Evolutionary conservation across 2,888 invertebrate genomes (phyloP), one percentile per base, ranked within the genome.

Genomic region (Embidobia sp.): DNA sequence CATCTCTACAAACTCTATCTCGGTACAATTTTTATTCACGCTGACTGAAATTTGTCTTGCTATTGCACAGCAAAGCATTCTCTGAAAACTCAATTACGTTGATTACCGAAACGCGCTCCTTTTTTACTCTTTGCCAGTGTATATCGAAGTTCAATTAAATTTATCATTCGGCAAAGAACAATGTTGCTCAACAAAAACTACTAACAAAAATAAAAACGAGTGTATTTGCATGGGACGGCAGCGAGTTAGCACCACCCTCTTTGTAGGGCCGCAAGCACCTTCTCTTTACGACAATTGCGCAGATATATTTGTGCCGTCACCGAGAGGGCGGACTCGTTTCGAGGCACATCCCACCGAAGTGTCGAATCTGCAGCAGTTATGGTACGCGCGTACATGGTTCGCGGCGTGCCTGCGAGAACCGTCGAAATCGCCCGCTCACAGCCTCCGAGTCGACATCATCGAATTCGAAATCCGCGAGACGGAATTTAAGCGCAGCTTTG

Each of bases 251-350:
- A 77, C 85, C 87, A 86, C 87, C 87, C 84, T 81, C 76, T n/a
- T 69, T 72, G 74, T 55, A 69, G 80, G 80, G 80, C 82, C 78
- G 79, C 80, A 64, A 79, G 77, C 79, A 79, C 79, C 79, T 80
- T 77, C 79, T 77, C 72, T 63, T 33, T 35, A 49, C 55, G 76
- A 77, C 81, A 81, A 79, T 78, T 81, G 83, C 82, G 83, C 82
- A 81, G 82, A 83, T 80, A 82, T 81, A 83, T 80, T 79, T 81
- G 75, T 79, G 78, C 79, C 82, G 83, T 78, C 80, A 81, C 80
- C 53, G 67, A 73, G 81, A 82, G 85, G 87, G 87, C 87, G 87
- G 84, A 81, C 55, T 85, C 86, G 59, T 79, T 80, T 53, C 77
- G 69, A 79, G 80, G 82, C 77, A 83, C 84, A 82, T 85, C 86